A percentile compares a stretch with the other conserved stretches of the same genome.
Conservation (phyloP, 2,888 invertebrate genomes). For the Trachelus troglodyta region DNA sequence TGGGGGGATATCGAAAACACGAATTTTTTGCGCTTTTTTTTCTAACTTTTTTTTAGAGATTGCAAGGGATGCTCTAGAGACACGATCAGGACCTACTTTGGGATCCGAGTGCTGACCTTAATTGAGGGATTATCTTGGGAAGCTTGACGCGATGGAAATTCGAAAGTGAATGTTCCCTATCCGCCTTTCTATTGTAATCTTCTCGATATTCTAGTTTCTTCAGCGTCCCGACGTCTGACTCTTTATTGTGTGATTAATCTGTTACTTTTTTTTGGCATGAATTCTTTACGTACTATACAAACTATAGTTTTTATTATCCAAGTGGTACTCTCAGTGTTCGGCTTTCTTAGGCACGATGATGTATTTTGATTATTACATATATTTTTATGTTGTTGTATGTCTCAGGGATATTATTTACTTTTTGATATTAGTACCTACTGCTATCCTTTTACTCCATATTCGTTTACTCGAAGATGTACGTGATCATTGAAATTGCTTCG, state of each 20-base stretch:
- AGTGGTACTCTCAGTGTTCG: neutral
- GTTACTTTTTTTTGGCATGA: neutral
- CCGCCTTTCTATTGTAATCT: neutral
- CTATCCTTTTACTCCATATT: neutral
- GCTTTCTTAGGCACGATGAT: too few species aligned
- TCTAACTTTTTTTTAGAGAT: neutral
- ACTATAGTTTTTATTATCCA: neutral
- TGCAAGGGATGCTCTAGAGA: neutral
- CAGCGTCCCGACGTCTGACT: neutral
- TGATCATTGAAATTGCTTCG: neutral
- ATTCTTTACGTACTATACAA: neutral
- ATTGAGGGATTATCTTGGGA: neutral
- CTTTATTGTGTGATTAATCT: neutral
- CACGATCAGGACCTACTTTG: neutral
- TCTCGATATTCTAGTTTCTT: neutral
- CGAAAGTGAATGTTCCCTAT: neutral
- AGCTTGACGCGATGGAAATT: neutral
- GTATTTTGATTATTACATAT: too few species aligned
- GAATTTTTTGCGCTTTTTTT: neutral
- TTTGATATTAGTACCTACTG: neutral
- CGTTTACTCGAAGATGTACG: neutral
- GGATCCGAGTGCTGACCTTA: neutral
- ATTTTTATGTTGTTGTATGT: too few species aligned
- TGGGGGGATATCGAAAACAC: neutral
- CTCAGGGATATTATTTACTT: neutral